Conservation (phyloP, 2,113 vertebrate genomes). For the Crocuta crocuta region DNA sequence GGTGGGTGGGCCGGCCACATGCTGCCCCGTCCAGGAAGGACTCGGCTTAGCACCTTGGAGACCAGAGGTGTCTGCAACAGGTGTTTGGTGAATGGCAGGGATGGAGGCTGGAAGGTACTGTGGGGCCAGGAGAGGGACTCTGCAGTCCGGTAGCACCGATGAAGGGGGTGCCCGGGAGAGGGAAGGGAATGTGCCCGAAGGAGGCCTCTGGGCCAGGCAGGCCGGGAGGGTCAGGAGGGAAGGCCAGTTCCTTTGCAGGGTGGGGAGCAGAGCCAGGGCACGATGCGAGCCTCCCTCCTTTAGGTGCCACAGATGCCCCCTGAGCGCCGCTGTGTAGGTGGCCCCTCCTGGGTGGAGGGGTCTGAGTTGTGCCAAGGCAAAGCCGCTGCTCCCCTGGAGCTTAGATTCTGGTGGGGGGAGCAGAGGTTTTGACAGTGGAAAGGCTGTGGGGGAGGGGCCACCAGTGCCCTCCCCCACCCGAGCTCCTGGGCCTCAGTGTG, state of each 20-base stretch:
- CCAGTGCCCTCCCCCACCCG: no score
- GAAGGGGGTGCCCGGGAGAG: background rate
- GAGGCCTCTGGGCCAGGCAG: background rate
- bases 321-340: rapidly evolving
- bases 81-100: background rate
- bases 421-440: background rate
- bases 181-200: background rate
- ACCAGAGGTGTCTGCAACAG: background rate
- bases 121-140: background rate
- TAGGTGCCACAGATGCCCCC: background rate
- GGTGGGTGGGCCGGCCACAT: rapidly evolving
- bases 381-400: rapidly evolving
- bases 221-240: background rate
- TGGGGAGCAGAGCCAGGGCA: no score
- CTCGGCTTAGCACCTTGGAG: rapidly evolving
- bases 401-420: rapidly evolving
- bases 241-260: no score
- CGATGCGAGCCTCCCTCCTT: background rate
- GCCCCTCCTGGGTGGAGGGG: no score
- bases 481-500: background rate
- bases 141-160: background rate
- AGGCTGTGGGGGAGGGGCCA: background rate
- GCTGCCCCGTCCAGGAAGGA: background rate
- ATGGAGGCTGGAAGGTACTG: background rate
- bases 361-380: background rate